phyloP scores from a whole-genome alignment of 53 echinoderm and acorn worm species.

The Paracentrotus lividus region DNA sequence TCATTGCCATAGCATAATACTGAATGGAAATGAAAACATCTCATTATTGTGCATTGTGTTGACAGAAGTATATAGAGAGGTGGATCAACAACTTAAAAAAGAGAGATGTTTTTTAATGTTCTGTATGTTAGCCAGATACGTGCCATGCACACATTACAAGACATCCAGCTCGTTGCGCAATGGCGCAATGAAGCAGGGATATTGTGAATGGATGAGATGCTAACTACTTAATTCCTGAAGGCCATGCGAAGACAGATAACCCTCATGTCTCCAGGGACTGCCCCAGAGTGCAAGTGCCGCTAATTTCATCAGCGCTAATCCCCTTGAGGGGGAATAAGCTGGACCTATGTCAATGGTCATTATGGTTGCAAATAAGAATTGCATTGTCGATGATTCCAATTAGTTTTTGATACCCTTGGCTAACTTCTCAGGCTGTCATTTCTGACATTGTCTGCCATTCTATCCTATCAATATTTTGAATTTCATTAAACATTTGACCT shows the following conservation, averaged over 20 bases:
- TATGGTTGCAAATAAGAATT: background rate
- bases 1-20: too few relatives aligned
- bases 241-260: background rate
- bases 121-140: background rate
- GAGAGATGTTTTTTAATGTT: background rate
- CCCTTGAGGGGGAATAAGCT: background rate
- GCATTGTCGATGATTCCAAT: slow-evolving; percentile 30
- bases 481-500: slow-evolving; percentile 14
- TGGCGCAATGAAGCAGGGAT: background rate
- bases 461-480: background rate
- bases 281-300: background rate
- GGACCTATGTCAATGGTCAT: background rate
- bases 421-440: background rate
- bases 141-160: background rate
- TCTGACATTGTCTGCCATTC: background rate
- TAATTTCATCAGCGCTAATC: slow-evolving; percentile 54
- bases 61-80: background rate
- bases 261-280: background rate
- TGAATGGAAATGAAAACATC: too few relatives aligned
- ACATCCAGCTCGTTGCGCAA: background rate
- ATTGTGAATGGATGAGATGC: slow-evolving; percentile 37
- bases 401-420: background rate
- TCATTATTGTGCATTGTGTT: background rate
- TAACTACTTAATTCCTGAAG: background rate
- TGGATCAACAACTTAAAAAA: background rate